Evolutionary conservation across 2,888 invertebrate genomes (phyloP).

Genomic region (Drosophila paranaensis): DNA sequence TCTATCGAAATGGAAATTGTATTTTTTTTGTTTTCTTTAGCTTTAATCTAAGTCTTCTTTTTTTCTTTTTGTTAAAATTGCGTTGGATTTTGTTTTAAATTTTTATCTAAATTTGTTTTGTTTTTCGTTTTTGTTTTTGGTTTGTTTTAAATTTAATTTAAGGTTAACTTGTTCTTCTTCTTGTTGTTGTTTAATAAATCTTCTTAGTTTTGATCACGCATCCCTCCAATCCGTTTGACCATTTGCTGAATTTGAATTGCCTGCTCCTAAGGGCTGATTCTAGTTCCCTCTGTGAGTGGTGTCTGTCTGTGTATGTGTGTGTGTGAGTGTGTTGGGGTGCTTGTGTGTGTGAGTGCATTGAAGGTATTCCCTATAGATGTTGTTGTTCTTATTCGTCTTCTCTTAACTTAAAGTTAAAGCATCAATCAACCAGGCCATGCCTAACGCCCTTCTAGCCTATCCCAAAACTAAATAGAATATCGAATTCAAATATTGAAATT

Average conservation of each 20-base stretch:
- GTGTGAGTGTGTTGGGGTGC: conserved; percentile 33
- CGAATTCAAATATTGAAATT: conserved; percentile 53
- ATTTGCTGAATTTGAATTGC: conserved; percentile 56
- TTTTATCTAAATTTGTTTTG: conserved; percentile 60
- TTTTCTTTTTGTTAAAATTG: conserved; percentile 34
- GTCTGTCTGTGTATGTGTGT: conserved; percentile 20
- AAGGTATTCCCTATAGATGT: conserved; percentile 45
- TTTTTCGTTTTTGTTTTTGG: neutral
- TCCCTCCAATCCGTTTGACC: conserved; percentile 84
- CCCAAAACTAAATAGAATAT: conserved; percentile 30
- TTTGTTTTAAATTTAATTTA: conserved; percentile 30
- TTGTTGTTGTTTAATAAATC: conserved; percentile 28
- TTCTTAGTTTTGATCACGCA: conserved; percentile 82
- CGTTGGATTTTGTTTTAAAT: conserved; percentile 21
- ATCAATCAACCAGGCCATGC: conserved; percentile 40
- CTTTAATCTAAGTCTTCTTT: conserved; percentile 52
- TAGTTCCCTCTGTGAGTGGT: conserved; percentile 28
- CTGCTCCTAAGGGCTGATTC: conserved; percentile 58
- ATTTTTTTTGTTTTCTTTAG: conserved; percentile 39
- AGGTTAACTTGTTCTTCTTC: conserved; percentile 38
- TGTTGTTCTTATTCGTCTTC: neutral
- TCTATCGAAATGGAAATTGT: conserved; percentile 62
- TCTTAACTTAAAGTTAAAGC: conserved; percentile 58
- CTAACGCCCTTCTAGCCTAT: conserved; percentile 28
- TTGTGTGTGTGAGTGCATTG: conserved; percentile 49